A percentile compares a stretch with the other conserved stretches of the same genome.
phyloP scores from a whole-genome alignment of 2,113 vertebrate genomes.

The Ploceus nigricollis region DNA sequence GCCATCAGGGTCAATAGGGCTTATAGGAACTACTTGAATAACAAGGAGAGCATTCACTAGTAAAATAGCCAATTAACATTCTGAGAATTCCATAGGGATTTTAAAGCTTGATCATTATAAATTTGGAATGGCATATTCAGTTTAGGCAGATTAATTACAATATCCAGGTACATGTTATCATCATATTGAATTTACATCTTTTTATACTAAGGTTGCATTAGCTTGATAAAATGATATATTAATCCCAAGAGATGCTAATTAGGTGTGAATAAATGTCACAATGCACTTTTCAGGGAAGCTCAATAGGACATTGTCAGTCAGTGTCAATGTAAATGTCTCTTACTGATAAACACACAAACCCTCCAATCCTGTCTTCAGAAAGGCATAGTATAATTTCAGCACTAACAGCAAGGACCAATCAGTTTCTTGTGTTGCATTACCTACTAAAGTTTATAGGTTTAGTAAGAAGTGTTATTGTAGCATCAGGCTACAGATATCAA shows the following conservation, averaged over 20 bases:
- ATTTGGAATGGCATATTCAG: conserved; percentile 59
- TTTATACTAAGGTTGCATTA: conserved; percentile 56
- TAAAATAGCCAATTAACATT: conserved; percentile 53
- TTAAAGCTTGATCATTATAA: conserved; percentile 63
- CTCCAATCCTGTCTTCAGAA: not conserved
- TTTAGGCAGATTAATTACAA: conserved; percentile 74
- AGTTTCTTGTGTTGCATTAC: not conserved
- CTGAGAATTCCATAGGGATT: conserved; percentile 37
- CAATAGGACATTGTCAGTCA: conserved; percentile 61
- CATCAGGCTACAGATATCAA: not conserved
- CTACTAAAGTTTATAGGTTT: not conserved
- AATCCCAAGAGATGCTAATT: conserved; percentile 69
- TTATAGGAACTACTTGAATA: not conserved
- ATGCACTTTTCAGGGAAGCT: conserved; percentile 59
- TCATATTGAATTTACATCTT: conserved; percentile 62
- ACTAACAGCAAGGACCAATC: not conserved
- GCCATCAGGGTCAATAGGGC: not conserved
- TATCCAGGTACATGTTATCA: conserved; percentile 58
- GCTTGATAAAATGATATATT: conserved; percentile 68
- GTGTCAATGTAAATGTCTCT: not conserved
- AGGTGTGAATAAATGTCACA: conserved; percentile 69
- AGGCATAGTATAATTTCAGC: not conserved
- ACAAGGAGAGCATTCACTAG: conserved; percentile 20
- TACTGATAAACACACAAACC: not conserved
- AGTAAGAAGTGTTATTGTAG: not conserved